Conservation (phyloP, 2,113 vertebrate species). For the Oreamnos americanus region DNA sequence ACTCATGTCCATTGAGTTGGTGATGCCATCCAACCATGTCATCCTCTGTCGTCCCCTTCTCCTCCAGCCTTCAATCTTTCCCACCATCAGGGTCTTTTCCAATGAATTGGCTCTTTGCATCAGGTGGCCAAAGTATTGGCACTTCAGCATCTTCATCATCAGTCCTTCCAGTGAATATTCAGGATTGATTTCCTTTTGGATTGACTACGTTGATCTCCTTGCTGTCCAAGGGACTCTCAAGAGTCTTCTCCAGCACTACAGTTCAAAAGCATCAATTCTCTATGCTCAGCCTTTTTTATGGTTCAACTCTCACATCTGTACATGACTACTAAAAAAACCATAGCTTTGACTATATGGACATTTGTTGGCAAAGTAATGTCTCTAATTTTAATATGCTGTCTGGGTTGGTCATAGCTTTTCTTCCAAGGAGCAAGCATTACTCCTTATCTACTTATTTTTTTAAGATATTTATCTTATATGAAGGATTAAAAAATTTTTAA, state of each 20-base stretch:
- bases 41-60: background rate
- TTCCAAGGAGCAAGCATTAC: background rate
- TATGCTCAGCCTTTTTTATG: background rate
- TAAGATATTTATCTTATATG: background rate
- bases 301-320: background rate
- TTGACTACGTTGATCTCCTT: background rate
- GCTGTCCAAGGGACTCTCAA: background rate
- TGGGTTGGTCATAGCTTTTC: background rate
- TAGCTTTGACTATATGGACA: background rate
- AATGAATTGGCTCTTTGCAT: background rate
- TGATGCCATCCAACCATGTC: background rate
- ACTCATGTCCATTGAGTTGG: background rate
- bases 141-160: background rate
- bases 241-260: background rate
- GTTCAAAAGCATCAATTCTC: background rate
- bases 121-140: background rate
- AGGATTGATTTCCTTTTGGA: background rate
- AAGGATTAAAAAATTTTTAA: background rate
- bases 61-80: accelerated
- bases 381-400: background rate
- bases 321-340: background rate
- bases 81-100: background rate
- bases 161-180: background rate
- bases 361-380: background rate
- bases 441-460: background rate